These are phyloP conservation scores for Gerris lacustris DNA, from an alignment of 2,888 invertebrate genomes.

Conservation along the genomic window DNA sequence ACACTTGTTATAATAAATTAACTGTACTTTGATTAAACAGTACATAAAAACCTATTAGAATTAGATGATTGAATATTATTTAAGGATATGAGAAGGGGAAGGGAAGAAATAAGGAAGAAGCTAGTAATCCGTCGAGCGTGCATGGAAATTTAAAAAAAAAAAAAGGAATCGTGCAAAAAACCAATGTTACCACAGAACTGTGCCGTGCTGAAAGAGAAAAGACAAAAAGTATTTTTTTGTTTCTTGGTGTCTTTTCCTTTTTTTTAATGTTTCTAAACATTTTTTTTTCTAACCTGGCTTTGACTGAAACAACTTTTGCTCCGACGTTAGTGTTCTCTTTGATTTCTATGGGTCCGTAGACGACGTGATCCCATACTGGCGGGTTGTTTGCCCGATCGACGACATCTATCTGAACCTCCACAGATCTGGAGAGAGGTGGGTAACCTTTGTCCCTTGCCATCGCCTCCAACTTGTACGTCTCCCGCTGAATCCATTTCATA, in stretches of 20 bases:
- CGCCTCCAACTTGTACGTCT: slow-evolving; percentile 95
- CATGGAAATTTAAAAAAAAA: not conserved
- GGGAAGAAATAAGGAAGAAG: not conserved
- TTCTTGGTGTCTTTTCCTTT: no score
- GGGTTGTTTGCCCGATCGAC: slow-evolving; percentile 96
- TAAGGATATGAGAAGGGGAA: not conserved
- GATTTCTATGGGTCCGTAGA: slow-evolving; percentile 94
- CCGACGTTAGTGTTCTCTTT: slow-evolving; percentile 96
- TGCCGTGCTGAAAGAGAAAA: not conserved
- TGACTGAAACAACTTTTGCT: slow-evolving; percentile 93
- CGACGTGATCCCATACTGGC: slow-evolving; percentile 91
- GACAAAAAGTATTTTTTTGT: not conserved
- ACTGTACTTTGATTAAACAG: no score
- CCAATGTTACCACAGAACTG: slow-evolving; percentile 2
- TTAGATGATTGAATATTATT: not conserved
- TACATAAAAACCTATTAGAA: no score
- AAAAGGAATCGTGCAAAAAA: not conserved
- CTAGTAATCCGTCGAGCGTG: slow-evolving; percentile 2
- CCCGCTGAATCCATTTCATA: slow-evolving; percentile 59
- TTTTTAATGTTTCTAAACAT: no score
- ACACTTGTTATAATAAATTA: no score
- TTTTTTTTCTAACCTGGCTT: slow-evolving; percentile 82
- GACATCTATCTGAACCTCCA: slow-evolving; percentile 96
- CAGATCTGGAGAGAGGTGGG: slow-evolving; percentile 87
- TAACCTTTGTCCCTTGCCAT: slow-evolving; percentile 96